These are phyloP conservation scores for Microcebus lehilahytsara DNA, from an alignment of 2,113 vertebrate genomes.

Conservation along the genomic window DNA sequence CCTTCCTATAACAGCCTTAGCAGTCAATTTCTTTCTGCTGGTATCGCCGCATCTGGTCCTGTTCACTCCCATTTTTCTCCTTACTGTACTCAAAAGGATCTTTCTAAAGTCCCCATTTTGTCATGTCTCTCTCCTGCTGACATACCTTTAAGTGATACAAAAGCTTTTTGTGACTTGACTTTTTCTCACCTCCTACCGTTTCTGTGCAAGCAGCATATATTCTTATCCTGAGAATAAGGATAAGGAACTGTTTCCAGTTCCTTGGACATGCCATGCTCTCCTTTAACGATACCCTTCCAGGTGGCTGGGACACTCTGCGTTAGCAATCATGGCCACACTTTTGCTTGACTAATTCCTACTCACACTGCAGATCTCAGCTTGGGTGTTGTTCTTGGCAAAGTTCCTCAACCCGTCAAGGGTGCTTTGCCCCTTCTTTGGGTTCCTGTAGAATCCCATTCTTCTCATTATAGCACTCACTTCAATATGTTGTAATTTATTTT, in stretches of 20 bases:
- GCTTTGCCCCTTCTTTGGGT: background rate
- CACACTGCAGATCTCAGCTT: background rate
- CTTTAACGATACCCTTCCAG: background rate
- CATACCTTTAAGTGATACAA: background rate
- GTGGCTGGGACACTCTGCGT: background rate
- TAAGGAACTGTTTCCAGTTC: background rate
- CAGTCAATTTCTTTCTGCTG: no score
- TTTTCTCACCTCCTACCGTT: background rate
- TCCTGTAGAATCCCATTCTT: background rate
- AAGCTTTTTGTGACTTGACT: background rate
- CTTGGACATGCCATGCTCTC: accelerated
- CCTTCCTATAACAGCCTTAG: no score
- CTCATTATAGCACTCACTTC: background rate
- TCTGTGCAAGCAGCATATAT: background rate
- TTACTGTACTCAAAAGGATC: background rate
- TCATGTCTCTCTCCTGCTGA: background rate
- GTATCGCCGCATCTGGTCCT: background rate
- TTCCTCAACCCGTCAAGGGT: background rate
- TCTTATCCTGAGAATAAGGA: background rate
- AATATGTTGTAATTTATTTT: background rate
- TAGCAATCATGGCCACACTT: background rate
- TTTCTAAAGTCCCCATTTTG: background rate
- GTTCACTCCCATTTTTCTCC: background rate
- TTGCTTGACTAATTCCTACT: background rate
- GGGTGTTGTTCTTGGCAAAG: background rate